Conservation (phyloP, 2,113 vertebrate genomes). For the Nyctibius bracteatus region DNA sequence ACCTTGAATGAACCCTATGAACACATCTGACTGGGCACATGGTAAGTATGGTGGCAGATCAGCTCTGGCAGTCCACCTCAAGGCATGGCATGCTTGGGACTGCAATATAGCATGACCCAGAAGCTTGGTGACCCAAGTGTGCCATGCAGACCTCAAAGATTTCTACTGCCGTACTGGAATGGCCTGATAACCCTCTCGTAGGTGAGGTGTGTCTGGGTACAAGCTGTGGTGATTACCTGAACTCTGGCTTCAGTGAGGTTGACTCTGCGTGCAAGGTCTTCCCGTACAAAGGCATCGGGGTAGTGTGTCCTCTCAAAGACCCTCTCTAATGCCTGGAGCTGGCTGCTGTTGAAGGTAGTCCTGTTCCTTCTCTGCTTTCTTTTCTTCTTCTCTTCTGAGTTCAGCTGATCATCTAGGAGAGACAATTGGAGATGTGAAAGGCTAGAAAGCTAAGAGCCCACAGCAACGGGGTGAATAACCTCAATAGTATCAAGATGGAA, state of each 20-base stretch:
- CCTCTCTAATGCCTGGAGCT: constrained; percentile 94
- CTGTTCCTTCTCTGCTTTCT: constrained; percentile 95
- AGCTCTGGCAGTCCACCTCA: background rate
- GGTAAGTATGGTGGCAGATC: background rate
- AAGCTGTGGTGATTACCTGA: constrained; percentile 77
- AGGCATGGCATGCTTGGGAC: fast-evolving
- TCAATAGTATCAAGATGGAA: background rate
- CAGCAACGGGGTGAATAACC: background rate
- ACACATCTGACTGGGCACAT: background rate
- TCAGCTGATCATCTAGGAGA: constrained; percentile 89
- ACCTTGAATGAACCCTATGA: fast-evolving
- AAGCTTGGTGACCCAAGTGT: background rate
- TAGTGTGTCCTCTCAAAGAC: constrained; percentile 98
- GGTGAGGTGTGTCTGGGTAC: background rate
- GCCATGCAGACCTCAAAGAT: background rate
- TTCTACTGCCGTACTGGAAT: background rate
- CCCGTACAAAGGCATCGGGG: constrained; percentile 95
- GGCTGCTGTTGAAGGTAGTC: constrained; percentile 98
- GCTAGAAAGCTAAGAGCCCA: background rate
- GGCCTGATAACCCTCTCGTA: background rate
- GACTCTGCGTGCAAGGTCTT: constrained; percentile 94
- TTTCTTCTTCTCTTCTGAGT: constrained; percentile 96
- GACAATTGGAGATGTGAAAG: background rate
- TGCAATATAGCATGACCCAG: background rate
- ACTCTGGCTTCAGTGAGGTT: constrained; percentile 97